Evolutionary conservation across 2,888 invertebrate genomes (phyloP).

Genomic region (Anticlea derivata): DNA sequence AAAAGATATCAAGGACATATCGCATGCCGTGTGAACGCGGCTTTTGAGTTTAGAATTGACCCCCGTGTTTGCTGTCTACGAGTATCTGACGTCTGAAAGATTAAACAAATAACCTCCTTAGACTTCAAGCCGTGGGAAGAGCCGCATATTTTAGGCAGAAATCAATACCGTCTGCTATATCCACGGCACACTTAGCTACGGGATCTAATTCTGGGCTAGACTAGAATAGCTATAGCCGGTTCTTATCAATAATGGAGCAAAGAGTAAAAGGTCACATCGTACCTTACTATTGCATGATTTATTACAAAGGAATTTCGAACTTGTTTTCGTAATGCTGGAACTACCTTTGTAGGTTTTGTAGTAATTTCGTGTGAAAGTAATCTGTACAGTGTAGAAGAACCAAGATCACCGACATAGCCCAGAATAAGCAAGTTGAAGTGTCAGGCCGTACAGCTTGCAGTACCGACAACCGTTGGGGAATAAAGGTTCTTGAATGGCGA

Average conservation of each 20-base stretch:
- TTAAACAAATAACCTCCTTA: neutral
- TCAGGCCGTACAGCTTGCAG: no score
- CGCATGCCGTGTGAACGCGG: no score
- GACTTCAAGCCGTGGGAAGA: slow-evolving; percentile 8
- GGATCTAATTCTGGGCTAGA: slow-evolving; percentile 12
- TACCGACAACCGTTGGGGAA: no score
- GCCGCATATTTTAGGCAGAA: slow-evolving; percentile 12
- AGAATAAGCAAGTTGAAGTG: no score
- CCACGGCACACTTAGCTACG: neutral
- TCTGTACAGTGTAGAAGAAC: no score
- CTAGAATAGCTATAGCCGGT: slow-evolving; percentile 6
- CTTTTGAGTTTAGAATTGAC: no score
- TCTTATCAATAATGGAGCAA: slow-evolving; percentile 15
- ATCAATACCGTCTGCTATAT: slow-evolving; percentile 21
- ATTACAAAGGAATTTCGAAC: neutral
- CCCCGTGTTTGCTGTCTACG: no score
- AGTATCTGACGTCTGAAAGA: no score
- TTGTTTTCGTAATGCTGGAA: neutral
- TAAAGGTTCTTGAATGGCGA: no score
- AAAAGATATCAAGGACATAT: no score
- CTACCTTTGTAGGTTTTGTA: neutral
- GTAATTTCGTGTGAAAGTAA: no score
- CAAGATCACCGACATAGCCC: no score
- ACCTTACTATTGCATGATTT: neutral
- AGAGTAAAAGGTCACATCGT: slow-evolving; percentile 12